Percentiles rank a stretch among this genome's conserved stretches.
phyloP scores from a whole-genome alignment of 2,888 invertebrate species.

The Alloplasta piceator region DNA sequence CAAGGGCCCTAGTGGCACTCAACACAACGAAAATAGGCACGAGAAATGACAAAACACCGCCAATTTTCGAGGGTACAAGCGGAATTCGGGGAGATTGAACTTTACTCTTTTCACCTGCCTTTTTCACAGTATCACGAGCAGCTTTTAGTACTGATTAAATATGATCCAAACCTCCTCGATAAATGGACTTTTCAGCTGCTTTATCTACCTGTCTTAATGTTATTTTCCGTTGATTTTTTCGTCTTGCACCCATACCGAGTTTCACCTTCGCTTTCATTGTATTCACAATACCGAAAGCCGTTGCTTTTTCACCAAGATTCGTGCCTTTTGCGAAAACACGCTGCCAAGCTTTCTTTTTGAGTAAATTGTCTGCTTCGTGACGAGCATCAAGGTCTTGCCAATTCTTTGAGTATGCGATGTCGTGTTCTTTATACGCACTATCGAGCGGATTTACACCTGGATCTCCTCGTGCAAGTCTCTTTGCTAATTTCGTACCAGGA shows the following conservation, averaged over 20 bases:
- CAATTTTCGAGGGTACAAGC: slow-evolving; percentile 49
- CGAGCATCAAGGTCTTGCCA: slow-evolving; percentile 60
- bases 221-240: not conserved
- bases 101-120: slow-evolving; percentile 9
- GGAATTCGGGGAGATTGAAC: slow-evolving; percentile 25
- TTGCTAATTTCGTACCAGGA: not conserved
- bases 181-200: slow-evolving; percentile 32
- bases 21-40: slow-evolving; percentile 63
- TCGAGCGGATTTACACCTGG: not conserved
- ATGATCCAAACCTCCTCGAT: not conserved
- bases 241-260: slow-evolving; percentile 70
- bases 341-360: slow-evolving; percentile 74
- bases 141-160: slow-evolving; percentile 1
- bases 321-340: slow-evolving; percentile 72
- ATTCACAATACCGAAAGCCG: slow-evolving; percentile 73
- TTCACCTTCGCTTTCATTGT: slow-evolving; percentile 76
- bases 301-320: slow-evolving; percentile 74
- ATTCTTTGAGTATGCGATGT: slow-evolving; percentile 62
- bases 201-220: slow-evolving; percentile 33
- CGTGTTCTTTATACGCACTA: slow-evolving; percentile 46
- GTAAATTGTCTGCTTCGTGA: slow-evolving; percentile 76
- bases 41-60: slow-evolving; percentile 64
- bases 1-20: slow-evolving; percentile 70
- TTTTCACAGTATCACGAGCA: not conserved
- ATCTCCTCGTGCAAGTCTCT: not conserved